Evolutionary conservation across 2,113 vertebrate genomes (phyloP), one percentile per base, ranked within the genome.

Genomic region (Takifugu bimaculatus): DNA sequence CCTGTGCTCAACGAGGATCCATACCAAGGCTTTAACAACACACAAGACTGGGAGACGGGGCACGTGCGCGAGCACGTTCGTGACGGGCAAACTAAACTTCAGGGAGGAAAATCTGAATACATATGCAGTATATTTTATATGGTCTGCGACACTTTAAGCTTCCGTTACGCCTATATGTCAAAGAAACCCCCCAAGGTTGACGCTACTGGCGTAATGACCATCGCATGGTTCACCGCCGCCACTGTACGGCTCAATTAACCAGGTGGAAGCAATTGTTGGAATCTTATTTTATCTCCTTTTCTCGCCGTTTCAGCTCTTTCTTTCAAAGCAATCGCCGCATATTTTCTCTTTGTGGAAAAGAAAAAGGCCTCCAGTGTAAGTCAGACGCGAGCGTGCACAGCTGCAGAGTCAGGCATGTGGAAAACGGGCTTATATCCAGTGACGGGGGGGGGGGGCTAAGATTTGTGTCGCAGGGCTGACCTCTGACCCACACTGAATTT

Each of bases 241-340:
- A 67, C 63, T 57, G 14, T 57, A 45, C 45, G 65, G 58, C 72
- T 67, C 54, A 50, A 66, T 29, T 26, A 51, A 61, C 81, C 82
- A 85, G 83, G 88, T 90, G 85, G 89, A 89, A 88, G 73, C 82
- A 66, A 84, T 85, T 78, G 74, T 74, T 82, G 61, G 62, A 83
- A 75, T 48, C 71, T 60, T 77, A 77, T 81, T 85, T 77, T 70
- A 63, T 78, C 47, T 77, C 59, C 55, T 77, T 78, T 70, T 72
- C 69, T 48, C 73, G 80, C 82, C 70, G 60, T 82, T 88, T 75
- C 72, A 66, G 82, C 57, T 29, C 39, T 72, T 74, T 60, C 57
- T 54, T 57, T 56, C 68, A 45, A 57, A 50, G 26, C 65, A 80
- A 79, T 72, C 77, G 67, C 63, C 43, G 49, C 65, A 61, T 82